A percentile compares a stretch with the other conserved stretches of the same genome.
phyloP scores from a whole-genome alignment of 53 echinoderm and acorn worm genomes.

The Apostichopus leukothele region DNA sequence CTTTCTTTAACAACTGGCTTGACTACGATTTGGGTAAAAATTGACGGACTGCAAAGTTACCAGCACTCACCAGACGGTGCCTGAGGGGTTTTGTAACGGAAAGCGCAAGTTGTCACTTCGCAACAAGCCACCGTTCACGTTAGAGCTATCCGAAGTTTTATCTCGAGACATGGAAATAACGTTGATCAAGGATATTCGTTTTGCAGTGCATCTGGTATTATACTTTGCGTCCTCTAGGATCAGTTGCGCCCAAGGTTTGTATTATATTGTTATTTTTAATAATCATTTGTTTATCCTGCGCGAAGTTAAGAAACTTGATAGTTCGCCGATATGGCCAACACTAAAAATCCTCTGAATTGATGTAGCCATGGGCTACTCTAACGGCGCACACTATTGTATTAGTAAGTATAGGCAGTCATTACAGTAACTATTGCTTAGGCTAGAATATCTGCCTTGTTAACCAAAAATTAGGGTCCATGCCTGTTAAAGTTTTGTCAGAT shows the following conservation, averaged over 20 bases:
- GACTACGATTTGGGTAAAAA: neutral
- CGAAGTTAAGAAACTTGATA: too few relatives aligned
- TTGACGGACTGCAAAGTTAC: neutral
- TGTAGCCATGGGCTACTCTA: too few relatives aligned
- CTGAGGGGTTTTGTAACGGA: slow-evolving; percentile 8
- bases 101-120: neutral
- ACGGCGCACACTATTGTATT: too few relatives aligned
- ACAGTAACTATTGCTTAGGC: too few relatives aligned
- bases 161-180: slow-evolving; percentile 34
- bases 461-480: too few relatives aligned
- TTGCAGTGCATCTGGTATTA: slow-evolving; percentile 5
- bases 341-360: too few relatives aligned
- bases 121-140: slow-evolving; percentile 6
- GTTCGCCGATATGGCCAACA: too few relatives aligned
- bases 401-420: too few relatives aligned
- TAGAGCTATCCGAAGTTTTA: neutral
- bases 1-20: neutral
- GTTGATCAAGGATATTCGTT: slow-evolving; percentile 19
- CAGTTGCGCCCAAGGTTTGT: slow-evolving; percentile 28
- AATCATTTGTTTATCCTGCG: too few relatives aligned
- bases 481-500: too few relatives aligned
- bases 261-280: neutral
- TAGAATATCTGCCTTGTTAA: too few relatives aligned
- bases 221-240: slow-evolving; percentile 25
- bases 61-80: slow-evolving; percentile 3